Evolutionary conservation across 2,113 vertebrate genomes (phyloP), one percentile per base, ranked within the genome.

Genomic region (Coregonus clupeaformis): DNA sequence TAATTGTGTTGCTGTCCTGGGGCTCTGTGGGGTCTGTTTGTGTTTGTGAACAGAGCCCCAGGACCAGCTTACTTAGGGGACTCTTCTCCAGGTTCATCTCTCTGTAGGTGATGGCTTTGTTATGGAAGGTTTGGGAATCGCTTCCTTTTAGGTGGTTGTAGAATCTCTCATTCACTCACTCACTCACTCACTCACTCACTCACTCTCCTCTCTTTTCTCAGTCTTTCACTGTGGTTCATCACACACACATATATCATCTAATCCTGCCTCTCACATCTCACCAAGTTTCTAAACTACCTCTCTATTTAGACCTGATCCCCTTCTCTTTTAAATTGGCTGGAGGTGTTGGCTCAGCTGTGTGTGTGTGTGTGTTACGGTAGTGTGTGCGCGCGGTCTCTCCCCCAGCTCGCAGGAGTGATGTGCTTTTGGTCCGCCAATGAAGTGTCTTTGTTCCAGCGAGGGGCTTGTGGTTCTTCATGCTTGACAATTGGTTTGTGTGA

Each of bases 391-490:
- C 20, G 27, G 29, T 77, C 30, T 81, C 60, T 76, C 79, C 71
- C 72, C 80, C 74, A 59, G 72, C 74, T 59, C 78, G 65, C 73
- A 82, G 81, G 86, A 87, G 84, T 88, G 77, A 89, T 87, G 82
- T 27, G 32, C 5, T 65, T 87, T 83, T 84, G 81, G n/a, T 27
- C 22, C 22, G 3, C 11, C 22, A 63, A 20, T 13, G 55, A 76
- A 60, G 77, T 84, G 85, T 62, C 68, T 82, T 64, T 74, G 66
- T 74, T 84, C 81, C 83, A 77, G 77, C 84, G 82, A 83, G 63
- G 74, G 86, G 84, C 89, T 78, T 59, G 75, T 72, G 79, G 80
- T 74, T 82, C 78, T 72, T 88, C 77, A 79, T 84, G 88, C 88
- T 85, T 90, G 86, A 88, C 87, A 86, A 86, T 82, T 86, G 81